phyloP scores from a whole-genome alignment of 2,113 vertebrate genomes.

The Menura novaehollandiae region DNA sequence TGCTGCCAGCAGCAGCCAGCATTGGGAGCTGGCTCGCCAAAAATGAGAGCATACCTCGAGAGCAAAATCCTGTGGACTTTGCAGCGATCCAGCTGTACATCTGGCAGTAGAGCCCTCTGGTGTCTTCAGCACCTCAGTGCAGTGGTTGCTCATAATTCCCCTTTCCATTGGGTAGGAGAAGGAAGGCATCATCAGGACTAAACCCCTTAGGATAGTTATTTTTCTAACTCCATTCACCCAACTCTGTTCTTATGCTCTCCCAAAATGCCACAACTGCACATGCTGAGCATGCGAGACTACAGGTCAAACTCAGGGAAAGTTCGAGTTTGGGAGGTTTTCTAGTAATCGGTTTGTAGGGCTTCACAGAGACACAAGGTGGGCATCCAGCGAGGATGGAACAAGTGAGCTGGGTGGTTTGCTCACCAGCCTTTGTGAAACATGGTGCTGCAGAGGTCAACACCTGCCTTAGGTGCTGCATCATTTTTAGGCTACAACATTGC shows the following conservation, averaged over 20 bases:
- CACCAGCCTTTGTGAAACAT: background rate
- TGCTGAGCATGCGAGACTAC: rapidly evolving
- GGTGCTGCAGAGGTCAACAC: background rate
- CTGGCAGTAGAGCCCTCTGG: conserved; percentile 38
- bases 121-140: conserved; percentile 19
- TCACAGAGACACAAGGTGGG: background rate
- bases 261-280: background rate
- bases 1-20: rapidly evolving
- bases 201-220: background rate
- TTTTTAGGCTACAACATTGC: background rate
- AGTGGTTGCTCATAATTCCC: background rate
- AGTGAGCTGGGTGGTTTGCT: background rate
- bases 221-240: background rate
- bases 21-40: background rate
- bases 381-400: background rate
- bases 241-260: background rate
- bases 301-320: background rate
- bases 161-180: background rate
- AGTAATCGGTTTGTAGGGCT: background rate
- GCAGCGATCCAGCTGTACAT: background rate
- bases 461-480: background rate
- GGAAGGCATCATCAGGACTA: background rate
- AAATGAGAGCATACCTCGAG: background rate
- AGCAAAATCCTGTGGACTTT: background rate
- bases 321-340: background rate